These are phyloP conservation scores for Athalia circularis DNA, from an alignment of 2,888 invertebrate species.

Conservation along the genomic window DNA sequence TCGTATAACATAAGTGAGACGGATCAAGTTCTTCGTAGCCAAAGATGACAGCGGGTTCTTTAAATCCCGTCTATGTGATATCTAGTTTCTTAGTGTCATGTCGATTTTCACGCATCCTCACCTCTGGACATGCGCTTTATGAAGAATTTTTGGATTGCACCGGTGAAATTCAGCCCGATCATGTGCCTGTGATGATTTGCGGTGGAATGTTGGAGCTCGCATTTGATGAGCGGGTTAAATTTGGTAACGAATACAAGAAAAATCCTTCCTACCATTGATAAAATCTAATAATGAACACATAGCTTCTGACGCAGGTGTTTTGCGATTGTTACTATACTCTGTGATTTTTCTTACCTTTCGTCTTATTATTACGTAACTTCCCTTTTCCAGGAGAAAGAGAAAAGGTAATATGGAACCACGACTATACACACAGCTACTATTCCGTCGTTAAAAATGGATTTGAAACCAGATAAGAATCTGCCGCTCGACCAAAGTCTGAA, in stretches of 20 bases:
- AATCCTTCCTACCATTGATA: no score
- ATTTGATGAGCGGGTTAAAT: no score
- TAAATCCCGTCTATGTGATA: constrained; percentile 53
- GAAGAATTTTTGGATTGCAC: neutral
- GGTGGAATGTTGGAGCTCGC: no score
- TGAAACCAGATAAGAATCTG: constrained; percentile 38
- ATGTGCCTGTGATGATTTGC: neutral
- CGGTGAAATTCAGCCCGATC: neutral
- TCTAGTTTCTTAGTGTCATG: constrained; percentile 72
- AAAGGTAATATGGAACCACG: neutral
- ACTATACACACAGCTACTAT: neutral
- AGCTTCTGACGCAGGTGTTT: no score
- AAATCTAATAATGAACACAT: no score
- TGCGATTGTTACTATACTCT: no score
- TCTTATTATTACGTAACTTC: no score
- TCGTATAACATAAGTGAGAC: constrained; percentile 67
- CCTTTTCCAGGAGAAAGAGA: no score
- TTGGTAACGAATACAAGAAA: no score
- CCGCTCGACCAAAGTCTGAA: neutral
- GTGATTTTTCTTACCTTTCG: neutral
- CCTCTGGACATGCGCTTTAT: constrained; percentile 66
- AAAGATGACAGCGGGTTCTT: constrained; percentile 56
- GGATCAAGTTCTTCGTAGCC: constrained; percentile 60
- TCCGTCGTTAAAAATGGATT: constrained; percentile 44
- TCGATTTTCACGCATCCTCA: constrained; percentile 72